Conservation (phyloP, 2,113 vertebrate species). For the Siniperca chuatsi region DNA sequence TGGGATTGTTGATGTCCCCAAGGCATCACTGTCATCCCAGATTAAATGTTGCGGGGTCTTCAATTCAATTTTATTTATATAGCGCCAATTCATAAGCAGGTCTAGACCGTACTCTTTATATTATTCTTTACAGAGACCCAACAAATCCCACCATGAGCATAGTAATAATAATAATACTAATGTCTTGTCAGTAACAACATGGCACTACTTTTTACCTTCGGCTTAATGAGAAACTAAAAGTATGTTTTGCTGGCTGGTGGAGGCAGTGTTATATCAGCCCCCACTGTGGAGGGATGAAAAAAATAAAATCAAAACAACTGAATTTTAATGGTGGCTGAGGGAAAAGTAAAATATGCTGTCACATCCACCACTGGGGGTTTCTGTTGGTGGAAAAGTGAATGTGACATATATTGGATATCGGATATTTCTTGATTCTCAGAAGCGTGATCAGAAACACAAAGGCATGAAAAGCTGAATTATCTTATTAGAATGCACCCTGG, state of each 20-base stretch:
- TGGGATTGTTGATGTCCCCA: slow-evolving; percentile 14
- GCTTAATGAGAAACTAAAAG: slow-evolving; percentile 38
- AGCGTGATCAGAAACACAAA: slow-evolving; percentile 39
- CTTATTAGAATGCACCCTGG: slow-evolving; percentile 13
- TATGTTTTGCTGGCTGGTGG: neutral
- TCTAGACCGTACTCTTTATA: too few species aligned
- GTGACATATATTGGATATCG: neutral
- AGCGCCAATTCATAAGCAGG: too few species aligned
- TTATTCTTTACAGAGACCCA: too few species aligned
- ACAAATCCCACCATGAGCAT: too few species aligned
- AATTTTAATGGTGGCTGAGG: slow-evolving; percentile 30
- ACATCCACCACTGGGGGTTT: neutral
- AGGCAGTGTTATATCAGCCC: neutral
- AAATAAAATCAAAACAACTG: neutral
- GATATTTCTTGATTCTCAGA: slow-evolving; percentile 5
- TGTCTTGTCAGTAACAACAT: slow-evolving; percentile 27
- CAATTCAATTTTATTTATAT: too few species aligned
- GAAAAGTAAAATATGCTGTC: slow-evolving; percentile 32
- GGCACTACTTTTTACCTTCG: slow-evolving; percentile 7
- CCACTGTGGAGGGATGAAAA: neutral
- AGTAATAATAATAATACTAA: too few species aligned
- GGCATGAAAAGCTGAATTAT: slow-evolving; percentile 21
- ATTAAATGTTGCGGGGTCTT: slow-evolving; percentile 22
- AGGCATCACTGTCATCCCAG: slow-evolving; percentile 24
- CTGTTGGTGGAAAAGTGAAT: neutral